phyloP scores from a whole-genome alignment of 2,888 invertebrate species.

The Trachelus troglodyta region DNA sequence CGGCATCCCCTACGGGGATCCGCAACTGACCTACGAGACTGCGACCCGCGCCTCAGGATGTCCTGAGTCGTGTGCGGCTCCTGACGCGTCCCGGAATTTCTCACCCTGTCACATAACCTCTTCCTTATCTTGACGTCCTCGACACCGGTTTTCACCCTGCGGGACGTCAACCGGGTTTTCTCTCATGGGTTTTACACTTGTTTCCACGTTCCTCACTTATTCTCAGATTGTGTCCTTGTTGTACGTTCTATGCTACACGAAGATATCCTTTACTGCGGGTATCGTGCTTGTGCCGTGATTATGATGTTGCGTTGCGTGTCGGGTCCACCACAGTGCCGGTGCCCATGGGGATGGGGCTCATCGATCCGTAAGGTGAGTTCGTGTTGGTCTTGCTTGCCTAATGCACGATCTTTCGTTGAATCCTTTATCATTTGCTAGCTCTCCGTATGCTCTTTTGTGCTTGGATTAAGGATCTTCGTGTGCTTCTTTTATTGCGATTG shows the following conservation, averaged over 20 bases:
- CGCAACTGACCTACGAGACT: slow-evolving; percentile 29
- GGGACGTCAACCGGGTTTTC: neutral
- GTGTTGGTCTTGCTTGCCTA: neutral
- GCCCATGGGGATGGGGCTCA: slow-evolving; percentile 28
- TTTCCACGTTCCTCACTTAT: neutral
- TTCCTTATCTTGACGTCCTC: neutral
- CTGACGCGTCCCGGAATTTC: neutral
- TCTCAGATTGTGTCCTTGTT: neutral
- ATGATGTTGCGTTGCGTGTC: slow-evolving; percentile 31
- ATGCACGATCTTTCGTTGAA: neutral
- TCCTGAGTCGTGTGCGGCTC: neutral
- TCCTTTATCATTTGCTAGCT: neutral
- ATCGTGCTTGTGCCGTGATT: slow-evolving; percentile 2
- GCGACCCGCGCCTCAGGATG: neutral
- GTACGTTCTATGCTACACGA: neutral
- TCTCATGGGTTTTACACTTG: neutral
- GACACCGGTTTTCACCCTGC: neutral
- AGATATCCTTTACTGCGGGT: neutral
- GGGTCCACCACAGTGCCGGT: slow-evolving; percentile 34
- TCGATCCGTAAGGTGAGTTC: slow-evolving; percentile 31
- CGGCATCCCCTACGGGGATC: slow-evolving; percentile 19
- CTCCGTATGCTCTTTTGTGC: neutral
- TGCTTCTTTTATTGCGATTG: neutral
- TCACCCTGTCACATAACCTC: neutral
- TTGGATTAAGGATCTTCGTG: neutral